A percentile compares a stretch with the other conserved stretches of the same genome.
These are phyloP conservation scores for Adelosebastes latens DNA, from an alignment of 2,797 vertebrate species.

Conservation along the genomic window DNA sequence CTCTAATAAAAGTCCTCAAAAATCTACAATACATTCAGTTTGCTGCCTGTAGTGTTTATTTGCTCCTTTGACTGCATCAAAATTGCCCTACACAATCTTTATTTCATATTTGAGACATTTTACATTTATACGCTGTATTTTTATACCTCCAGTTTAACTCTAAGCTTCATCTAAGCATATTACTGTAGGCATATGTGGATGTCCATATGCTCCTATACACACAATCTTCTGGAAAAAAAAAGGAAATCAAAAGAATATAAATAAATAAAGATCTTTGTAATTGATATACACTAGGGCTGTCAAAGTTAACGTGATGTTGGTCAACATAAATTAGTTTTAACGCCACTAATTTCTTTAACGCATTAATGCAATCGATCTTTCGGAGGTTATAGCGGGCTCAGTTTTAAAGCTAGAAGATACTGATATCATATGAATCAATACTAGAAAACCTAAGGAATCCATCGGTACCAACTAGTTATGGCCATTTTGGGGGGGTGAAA, in stretches of 20 bases:
- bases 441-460: too few species aligned
- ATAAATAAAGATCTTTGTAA: not conserved
- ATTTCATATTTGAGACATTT: not conserved
- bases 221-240: not conserved
- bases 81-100: not conserved
- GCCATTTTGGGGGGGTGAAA: too few species aligned
- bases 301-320: too few species aligned
- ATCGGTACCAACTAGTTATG: too few species aligned
- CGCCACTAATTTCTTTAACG: too few species aligned
- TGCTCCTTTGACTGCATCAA: not conserved
- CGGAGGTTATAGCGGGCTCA: too few species aligned
- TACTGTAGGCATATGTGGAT: not conserved
- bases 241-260: not conserved
- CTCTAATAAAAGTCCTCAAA: not conserved
- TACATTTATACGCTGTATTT: not conserved
- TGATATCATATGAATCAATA: too few species aligned
- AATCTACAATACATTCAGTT: not conserved
- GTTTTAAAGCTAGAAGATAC: too few species aligned
- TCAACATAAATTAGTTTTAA: too few species aligned
- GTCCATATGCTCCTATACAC: not conserved
- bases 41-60: not conserved
- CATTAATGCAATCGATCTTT: too few species aligned
- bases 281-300: too few species aligned
- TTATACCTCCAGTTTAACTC: not conserved
- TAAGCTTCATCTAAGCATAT: not conserved